A percentile compares a stretch with the other conserved stretches of the same genome.
Evolutionary conservation across 2,113 vertebrate genomes (phyloP).

Genomic region (Pterocles burchelli): DNA sequence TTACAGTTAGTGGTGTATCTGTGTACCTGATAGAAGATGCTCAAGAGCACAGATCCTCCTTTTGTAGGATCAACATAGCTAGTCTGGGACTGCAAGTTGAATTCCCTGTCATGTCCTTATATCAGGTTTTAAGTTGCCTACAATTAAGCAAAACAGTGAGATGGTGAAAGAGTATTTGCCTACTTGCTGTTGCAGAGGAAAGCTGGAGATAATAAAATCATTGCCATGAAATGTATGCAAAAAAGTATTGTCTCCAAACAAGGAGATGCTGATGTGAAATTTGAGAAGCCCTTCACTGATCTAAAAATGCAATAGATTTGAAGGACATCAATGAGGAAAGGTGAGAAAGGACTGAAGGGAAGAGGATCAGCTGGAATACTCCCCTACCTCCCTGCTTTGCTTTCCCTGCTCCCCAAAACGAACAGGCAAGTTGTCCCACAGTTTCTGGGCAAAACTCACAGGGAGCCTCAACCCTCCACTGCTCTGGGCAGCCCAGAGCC

Average conservation of each 20-base stretch:
- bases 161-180: background rate
- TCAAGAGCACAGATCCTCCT: background rate
- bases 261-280: background rate
- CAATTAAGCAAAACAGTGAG: background rate
- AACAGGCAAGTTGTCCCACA: background rate
- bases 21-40: background rate
- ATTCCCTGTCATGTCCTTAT: background rate
- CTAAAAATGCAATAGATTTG: background rate
- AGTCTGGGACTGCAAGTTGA: background rate
- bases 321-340: background rate
- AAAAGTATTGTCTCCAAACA: background rate
- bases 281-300: background rate
- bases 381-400: background rate
- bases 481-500: background rate
- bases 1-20: background rate
- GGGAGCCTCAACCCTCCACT: background rate
- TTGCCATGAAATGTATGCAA: background rate
- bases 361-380: background rate
- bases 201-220: background rate
- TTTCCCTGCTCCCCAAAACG: background rate
- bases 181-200: background rate
- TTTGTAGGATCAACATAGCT: background rate
- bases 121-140: background rate
- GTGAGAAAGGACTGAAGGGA: background rate
- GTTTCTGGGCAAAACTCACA: background rate